Evolutionary conservation across 1,140 invertebrate genomes (phyloP).

Genomic region (Varroa destructor): DNA sequence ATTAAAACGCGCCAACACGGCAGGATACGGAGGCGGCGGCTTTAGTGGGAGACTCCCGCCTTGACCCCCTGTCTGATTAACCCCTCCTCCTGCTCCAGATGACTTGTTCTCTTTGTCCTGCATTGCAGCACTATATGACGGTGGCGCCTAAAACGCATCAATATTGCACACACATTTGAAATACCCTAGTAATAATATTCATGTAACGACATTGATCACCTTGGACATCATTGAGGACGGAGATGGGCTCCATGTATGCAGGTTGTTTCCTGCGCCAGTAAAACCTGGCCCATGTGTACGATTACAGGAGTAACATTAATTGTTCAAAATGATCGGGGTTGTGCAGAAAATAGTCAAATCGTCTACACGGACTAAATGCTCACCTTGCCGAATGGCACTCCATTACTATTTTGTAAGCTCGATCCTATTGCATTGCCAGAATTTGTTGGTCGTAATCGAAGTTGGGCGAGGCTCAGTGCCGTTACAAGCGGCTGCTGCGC

Average conservation of each 20-base stretch:
- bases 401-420: slow-evolving; percentile 5
- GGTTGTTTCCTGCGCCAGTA: no score
- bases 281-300: no score
- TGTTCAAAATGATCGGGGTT: no score
- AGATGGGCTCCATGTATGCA: no score
- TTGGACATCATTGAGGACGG: no score
- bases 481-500: slow-evolving; percentile 18
- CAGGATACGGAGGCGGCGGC: slow-evolving; percentile 20
- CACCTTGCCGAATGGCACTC: slow-evolving; percentile 21
- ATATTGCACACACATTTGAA: no score
- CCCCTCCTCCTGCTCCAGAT: no score
- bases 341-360: neutral
- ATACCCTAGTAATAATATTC: no score
- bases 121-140: slow-evolving; percentile 25
- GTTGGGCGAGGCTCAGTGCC: slow-evolving; percentile 3
- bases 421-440: neutral
- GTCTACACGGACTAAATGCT: neutral
- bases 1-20: slow-evolving; percentile 17
- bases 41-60: slow-evolving; percentile 7
- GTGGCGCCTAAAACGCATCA: neutral
- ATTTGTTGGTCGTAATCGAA: slow-evolving; percentile 24
- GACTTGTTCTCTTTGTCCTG: slow-evolving; percentile 26
- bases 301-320: no score
- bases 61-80: neutral
- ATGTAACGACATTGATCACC: no score